A percentile compares a stretch with the other conserved stretches of the same genome.
These are phyloP conservation scores for Drosophila yakuba DNA, from an alignment of 1,140 invertebrate species.

Conservation along the genomic window DNA sequence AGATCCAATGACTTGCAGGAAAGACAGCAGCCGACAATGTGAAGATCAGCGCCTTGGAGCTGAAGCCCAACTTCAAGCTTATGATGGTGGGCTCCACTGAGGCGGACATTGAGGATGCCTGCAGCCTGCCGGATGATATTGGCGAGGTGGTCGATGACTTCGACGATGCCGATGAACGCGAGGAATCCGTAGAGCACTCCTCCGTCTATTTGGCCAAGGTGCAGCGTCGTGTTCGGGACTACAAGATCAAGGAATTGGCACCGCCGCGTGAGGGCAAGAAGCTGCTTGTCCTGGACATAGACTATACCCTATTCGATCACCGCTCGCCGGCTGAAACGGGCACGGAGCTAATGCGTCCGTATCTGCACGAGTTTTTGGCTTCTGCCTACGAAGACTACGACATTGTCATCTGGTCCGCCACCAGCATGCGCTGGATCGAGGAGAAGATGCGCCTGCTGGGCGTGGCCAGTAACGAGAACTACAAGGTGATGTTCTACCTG, in stretches of 20 bases:
- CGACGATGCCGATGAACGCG: constrained; percentile 94
- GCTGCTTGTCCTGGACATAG: constrained; percentile 97
- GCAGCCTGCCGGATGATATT: constrained; percentile 91
- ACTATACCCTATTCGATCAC: constrained; percentile 98
- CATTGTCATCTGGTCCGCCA: constrained; percentile 97
- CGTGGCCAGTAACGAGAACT: constrained; percentile 92
- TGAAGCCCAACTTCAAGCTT: constrained; percentile 95
- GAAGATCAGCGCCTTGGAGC: constrained; percentile 88
- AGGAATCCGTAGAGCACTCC: constrained; percentile 86
- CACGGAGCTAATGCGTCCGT: constrained; percentile 96
- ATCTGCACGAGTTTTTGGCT: constrained; percentile 96
- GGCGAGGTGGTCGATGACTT: constrained; percentile 95
- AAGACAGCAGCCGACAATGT: constrained; percentile 92
- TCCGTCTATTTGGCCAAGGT: constrained; percentile 91
- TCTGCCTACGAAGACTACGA: constrained; percentile 96
- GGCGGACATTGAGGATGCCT: constrained; percentile 93
- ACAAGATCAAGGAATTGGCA: constrained; percentile 93
- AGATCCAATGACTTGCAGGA: constrained; percentile 86
- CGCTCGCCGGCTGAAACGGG: constrained; percentile 95
- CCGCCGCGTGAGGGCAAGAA: constrained; percentile 93
- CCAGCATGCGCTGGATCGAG: constrained; percentile 99
- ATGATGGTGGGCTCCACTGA: constrained; percentile 99
- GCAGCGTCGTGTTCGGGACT: constrained; percentile 93
- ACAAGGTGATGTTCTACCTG: constrained; percentile 97
- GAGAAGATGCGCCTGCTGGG: constrained; percentile 98